Base-by-base conservation (phyloP, 2,888 invertebrate species). In the Pocota personata region DNA sequence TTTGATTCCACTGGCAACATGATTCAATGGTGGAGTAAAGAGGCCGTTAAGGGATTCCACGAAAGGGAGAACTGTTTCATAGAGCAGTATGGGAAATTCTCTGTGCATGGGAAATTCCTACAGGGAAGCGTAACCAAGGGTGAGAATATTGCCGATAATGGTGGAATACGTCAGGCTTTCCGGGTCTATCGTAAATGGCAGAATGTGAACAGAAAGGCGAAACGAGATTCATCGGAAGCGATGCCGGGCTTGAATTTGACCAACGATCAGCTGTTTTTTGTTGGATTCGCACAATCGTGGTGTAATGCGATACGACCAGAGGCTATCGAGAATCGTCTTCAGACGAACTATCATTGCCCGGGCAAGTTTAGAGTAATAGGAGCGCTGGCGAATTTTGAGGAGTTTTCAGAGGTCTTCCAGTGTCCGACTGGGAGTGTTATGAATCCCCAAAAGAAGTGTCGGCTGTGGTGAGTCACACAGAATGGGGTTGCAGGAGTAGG, bases 101-200 rank as follows among this genome's bases (percentile, higher is more conserved):
- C 83, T 7, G 57, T 88, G 0, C 64, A 89, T 58, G 89, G 88
- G 0, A 86, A 87, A 24, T 80, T 52, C 16, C 46, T 88, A 0
- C 86, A 76, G n/a, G 88, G 88, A 5, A 78, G 73, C 37, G 55
- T 62, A 10, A 58, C 82, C 12, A 76, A 83, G 35, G 79, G 83
- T 3, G 88, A 89, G 71, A 89, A 88, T 66, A 88, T 88, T 40
- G 88, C 88, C 14, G 89, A 89, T 69, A 88, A 88, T 57, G 88
- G 88, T 16, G 89, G 88, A 0, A 40, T 89, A 32, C 87, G 88
- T 4, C 88, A 87, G 48, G 87, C 88, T 0, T 89, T 88, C 37
- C 78, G 69, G 2, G 87, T 87, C 2, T 89, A 88, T 64, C 78
- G 66, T 2, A 88, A 84, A n/a, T 89, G 88, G 89, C 73, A 87